Evolutionary conservation across 1,140 invertebrate species (phyloP), one percentile per base, ranked within the genome.

Genomic region (Ridgeia piscesae): DNA sequence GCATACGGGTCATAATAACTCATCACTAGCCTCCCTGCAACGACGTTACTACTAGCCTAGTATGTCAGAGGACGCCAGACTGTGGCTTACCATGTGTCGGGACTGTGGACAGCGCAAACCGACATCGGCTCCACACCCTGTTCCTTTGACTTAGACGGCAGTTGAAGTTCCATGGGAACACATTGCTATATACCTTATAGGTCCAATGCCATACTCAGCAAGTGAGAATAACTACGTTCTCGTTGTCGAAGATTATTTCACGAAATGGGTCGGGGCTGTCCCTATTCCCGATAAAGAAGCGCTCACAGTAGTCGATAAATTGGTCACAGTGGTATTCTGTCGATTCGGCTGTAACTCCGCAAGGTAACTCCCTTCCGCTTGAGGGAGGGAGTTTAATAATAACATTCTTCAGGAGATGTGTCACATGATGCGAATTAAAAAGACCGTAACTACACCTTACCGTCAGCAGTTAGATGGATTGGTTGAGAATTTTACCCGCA

Each of bases 241-340:
- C 21, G 93, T 94, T 27, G 34, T 94, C 14, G 92, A 91, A 17
- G 93, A 94, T 89, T 93, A 94, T 91, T 95, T 94, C 92, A 94
- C 92, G 14, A 94, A 94, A 93, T 95, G 94, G 94, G 91, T 89
- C 17, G 89, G 92, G 34, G 89, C 91, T 27, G 93, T 89, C 91
- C 92, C 94, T 27, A 33, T 94, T 31, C 35, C 48, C 33, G 91
- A 93, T 34, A 42, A 6, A 91, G 91, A 92, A 88, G 92, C 91
- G 91, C 34, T 21, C 34, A n/a, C 48, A 33, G 34, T 33, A 89
- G 42, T 11, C 42, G 42, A 42, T 42, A 42, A 4, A 42, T 42
- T 42, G 11, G 42, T 42, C 42, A 42, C 42, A 42, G 42, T 6
- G 42, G 42, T 42, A 42, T 42, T 42, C 42, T 42, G 42, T 42